Conservation (phyloP, 2,113 vertebrate genomes). For the Tetrao urogallus region DNA sequence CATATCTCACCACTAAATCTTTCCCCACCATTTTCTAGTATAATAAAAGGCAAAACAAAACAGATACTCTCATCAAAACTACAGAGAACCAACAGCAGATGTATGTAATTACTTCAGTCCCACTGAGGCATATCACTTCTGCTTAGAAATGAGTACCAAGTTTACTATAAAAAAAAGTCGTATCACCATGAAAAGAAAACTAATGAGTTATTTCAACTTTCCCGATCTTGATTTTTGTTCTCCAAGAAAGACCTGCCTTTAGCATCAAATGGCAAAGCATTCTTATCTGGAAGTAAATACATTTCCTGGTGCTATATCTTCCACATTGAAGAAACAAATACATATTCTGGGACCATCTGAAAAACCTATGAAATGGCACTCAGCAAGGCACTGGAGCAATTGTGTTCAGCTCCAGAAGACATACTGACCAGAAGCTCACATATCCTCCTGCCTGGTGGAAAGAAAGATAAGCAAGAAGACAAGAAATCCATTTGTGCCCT, state of each 20-base stretch:
- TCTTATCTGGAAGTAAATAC: not conserved
- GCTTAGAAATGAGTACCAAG: constrained; percentile 1
- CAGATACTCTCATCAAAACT: not conserved
- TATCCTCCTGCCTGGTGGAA: not conserved
- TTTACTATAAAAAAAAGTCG: not conserved
- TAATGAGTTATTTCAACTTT: not conserved
- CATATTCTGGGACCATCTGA: not conserved
- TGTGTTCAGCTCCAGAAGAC: not conserved
- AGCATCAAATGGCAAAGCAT: not conserved
- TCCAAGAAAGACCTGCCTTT: not conserved
- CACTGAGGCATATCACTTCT: not conserved
- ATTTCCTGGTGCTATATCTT: not conserved
- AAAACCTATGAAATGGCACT: not conserved
- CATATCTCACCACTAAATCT: not conserved
- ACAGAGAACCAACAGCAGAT: not conserved
- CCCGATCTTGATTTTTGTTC: not conserved
- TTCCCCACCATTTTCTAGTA: not conserved
- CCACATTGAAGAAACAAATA: not conserved
- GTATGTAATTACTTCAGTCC: constrained; percentile 12
- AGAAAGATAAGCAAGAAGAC: not conserved
- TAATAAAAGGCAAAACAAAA: constrained; percentile 7
- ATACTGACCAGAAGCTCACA: not conserved
- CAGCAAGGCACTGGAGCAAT: not conserved
- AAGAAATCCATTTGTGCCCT: not conserved
- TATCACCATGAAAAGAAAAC: not conserved